These are phyloP conservation scores for Gallinago paraguaiae DNA, from an alignment of 2,113 vertebrate genomes.

Conservation along the genomic window DNA sequence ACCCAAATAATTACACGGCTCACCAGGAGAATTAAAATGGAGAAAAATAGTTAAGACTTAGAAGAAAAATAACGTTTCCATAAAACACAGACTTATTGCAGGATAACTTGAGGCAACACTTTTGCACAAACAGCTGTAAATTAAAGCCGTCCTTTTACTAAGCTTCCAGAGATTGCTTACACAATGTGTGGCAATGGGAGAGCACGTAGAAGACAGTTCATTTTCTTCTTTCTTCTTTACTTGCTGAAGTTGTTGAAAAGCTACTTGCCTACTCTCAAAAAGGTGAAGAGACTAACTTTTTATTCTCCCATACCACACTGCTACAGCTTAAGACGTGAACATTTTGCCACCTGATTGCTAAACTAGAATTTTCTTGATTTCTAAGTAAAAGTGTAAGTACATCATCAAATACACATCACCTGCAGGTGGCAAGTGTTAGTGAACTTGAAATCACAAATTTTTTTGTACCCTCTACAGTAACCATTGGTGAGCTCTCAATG, in stretches of 20 bases:
- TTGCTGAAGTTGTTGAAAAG: background rate
- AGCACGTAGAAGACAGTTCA: background rate
- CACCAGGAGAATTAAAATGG: conserved; percentile 53
- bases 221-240: conserved; percentile 22
- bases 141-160: conserved; percentile 58
- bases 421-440: background rate
- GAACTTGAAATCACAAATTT: conserved; percentile 45
- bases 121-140: conserved; percentile 65
- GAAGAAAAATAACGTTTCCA: conserved; percentile 50
- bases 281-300: background rate
- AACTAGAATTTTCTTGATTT: conserved; percentile 19
- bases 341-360: conserved; percentile 18
- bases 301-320: background rate
- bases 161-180: conserved; percentile 56
- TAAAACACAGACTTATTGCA: conserved; percentile 75
- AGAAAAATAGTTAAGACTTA: conserved; percentile 35
- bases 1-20: conserved; percentile 53
- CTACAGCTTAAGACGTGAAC: conserved; percentile 6
- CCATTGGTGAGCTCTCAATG: background rate
- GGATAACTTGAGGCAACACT: conserved; percentile 68
- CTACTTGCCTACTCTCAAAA: conserved; percentile 9
- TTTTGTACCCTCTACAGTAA: conserved; percentile 9
- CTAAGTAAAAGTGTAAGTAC: conserved; percentile 14
- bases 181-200: conserved; percentile 35
- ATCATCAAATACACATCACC: background rate